These are phyloP conservation scores for Choloepus hoffmanni DNA, from an alignment of 2,113 vertebrate genomes.

Conservation along the genomic window DNA sequence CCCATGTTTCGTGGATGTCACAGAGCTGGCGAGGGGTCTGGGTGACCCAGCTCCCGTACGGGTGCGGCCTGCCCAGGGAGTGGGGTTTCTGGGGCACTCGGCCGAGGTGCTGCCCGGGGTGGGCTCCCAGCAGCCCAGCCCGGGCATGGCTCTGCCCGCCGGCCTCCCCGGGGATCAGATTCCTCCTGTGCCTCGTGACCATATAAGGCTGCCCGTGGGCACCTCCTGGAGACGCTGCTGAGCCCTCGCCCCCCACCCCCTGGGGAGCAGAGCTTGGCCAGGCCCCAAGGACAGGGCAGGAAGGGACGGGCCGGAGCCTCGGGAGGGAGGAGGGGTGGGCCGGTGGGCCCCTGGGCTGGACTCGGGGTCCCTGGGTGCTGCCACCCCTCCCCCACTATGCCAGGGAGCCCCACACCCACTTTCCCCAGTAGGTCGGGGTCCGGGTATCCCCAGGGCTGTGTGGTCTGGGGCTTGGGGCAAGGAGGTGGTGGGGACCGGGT, in stretches of 20 bases:
- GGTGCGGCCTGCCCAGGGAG: background rate
- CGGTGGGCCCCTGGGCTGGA: background rate
- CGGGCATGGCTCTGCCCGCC: background rate
- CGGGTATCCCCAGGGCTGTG: background rate
- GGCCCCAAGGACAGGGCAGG: background rate
- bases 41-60: background rate
- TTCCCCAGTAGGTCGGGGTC: background rate
- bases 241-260: background rate
- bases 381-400: background rate
- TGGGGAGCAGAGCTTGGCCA: slow-evolving; percentile 57
- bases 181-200: slow-evolving; percentile 72
- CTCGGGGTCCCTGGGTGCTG: background rate
- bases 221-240: slow-evolving; percentile 45
- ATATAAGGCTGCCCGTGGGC: slow-evolving; percentile 80
- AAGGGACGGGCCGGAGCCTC: background rate
- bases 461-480: background rate
- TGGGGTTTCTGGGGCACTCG: background rate
- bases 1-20: background rate
- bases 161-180: slow-evolving; percentile 49
- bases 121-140: background rate
- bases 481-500: background rate
- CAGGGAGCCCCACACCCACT: background rate
- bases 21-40: fast-evolving
- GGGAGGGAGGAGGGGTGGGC: background rate
- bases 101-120: background rate